A percentile compares a stretch with the other conserved stretches of the same genome.
Conservation (phyloP, 2,797 vertebrate genomes). For the Microtus californicus region DNA sequence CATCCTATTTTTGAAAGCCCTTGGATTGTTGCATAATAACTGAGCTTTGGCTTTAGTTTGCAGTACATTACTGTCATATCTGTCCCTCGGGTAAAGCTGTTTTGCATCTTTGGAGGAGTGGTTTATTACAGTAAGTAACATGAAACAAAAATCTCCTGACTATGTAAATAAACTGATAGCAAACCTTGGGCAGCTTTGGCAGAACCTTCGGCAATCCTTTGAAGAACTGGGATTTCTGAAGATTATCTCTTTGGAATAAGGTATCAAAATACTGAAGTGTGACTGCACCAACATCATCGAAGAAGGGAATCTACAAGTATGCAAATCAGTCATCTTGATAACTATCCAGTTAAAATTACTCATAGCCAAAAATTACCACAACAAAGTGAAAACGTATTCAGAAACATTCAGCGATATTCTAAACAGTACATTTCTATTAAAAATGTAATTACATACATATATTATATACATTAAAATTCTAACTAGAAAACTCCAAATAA, state of each 20-base stretch:
- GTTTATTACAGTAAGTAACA: background rate
- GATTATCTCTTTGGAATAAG: constrained; percentile 98
- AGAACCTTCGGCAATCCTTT: constrained; percentile 99
- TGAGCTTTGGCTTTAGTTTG: background rate
- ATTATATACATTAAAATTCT: background rate
- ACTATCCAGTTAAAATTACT: constrained; percentile 45
- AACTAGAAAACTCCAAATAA: constrained; percentile 65
- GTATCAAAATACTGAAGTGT: constrained; percentile 99
- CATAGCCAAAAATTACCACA: constrained; percentile 33
- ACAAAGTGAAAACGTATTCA: constrained; percentile 21
- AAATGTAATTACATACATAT: too few species aligned
- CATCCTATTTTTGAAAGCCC: background rate
- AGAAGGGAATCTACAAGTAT: constrained; percentile 95
- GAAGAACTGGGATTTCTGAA: constrained; percentile 99
- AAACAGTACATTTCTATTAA: constrained; percentile 1
- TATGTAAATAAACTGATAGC: constrained; percentile 66
- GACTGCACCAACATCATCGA: constrained; percentile 97
- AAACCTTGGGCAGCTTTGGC: constrained; percentile 97
- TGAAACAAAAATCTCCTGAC: constrained; percentile 36
- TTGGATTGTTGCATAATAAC: constrained; percentile 4
- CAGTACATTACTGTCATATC: constrained; percentile 1
- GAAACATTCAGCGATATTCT: constrained; percentile 48
- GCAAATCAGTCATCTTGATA: constrained; percentile 72
- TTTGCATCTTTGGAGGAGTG: constrained; percentile 36
- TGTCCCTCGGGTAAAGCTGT: background rate